Evolutionary conservation across 2,888 invertebrate genomes (phyloP).

Genomic region (Drosophila mettleri): DNA sequence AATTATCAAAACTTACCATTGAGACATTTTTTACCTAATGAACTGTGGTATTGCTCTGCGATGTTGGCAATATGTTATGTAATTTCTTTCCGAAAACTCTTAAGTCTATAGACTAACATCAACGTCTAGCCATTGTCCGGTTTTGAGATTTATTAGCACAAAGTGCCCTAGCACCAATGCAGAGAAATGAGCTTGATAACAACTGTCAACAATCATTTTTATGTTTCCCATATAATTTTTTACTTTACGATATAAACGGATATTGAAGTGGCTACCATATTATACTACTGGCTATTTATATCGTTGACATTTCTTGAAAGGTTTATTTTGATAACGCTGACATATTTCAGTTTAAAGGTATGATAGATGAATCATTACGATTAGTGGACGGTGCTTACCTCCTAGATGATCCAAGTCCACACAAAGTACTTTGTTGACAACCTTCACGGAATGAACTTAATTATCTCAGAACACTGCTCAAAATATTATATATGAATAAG

Average conservation of each 20-base stretch:
- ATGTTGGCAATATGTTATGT: conserved; percentile 19
- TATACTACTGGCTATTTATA: conserved; percentile 30
- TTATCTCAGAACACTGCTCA: conserved; percentile 12
- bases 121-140: neutral
- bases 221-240: conserved; percentile 38
- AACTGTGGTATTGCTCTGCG: conserved; percentile 32
- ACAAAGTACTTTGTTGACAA: neutral
- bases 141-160: conserved; percentile 29
- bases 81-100: conserved; percentile 30
- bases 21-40: conserved; percentile 22
- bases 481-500: too few relatives aligned
- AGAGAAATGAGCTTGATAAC: conserved; percentile 25
- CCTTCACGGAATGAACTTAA: neutral
- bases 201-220: conserved; percentile 36
- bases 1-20: conserved; percentile 4
- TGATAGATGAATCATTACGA: conserved; percentile 35
- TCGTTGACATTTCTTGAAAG: conserved; percentile 4
- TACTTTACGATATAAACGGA: conserved; percentile 48
- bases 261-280: conserved; percentile 11
- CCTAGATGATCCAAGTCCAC: neutral
- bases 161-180: conserved; percentile 12
- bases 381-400: neutral
- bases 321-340: conserved; percentile 27
- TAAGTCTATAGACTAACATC: conserved; percentile 29
- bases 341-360: neutral